Conservation (phyloP, 1,140 invertebrate genomes). For the Dicyema japonicum region DNA sequence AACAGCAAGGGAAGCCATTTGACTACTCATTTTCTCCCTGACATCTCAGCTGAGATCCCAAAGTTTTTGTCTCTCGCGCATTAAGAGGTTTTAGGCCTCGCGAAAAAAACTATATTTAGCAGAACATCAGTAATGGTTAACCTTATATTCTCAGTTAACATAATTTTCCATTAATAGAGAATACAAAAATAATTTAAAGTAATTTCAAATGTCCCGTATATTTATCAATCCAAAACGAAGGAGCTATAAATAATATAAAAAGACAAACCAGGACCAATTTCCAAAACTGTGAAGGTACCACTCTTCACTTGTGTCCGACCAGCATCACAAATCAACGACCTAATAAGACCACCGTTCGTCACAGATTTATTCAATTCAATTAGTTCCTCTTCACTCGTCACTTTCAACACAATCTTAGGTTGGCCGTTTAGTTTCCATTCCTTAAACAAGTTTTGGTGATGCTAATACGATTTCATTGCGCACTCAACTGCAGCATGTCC, state of each 20-base stretch:
- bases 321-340: conserved; percentile 43
- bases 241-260: background rate
- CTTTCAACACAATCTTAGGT: conserved; percentile 43
- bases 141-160: too few relatives aligned
- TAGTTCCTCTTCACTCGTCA: conserved; percentile 22
- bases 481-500: conserved; percentile 45
- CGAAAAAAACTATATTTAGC: too few relatives aligned
- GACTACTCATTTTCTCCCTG: too few relatives aligned
- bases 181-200: too few relatives aligned
- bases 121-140: too few relatives aligned
- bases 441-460: conserved; percentile 28
- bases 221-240: background rate
- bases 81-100: too few relatives aligned
- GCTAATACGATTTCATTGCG: conserved; percentile 30
- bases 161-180: too few relatives aligned
- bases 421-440: conserved; percentile 43
- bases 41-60: too few relatives aligned
- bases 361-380: conserved; percentile 29
- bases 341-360: conserved; percentile 30
- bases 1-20: too few relatives aligned
- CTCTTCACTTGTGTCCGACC: conserved; percentile 52
- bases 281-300: conserved; percentile 51
- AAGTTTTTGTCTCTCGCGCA: too few relatives aligned
- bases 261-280: conserved; percentile 33
- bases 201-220: background rate